Base-by-base conservation (phyloP, 2,888 invertebrate species). In the Kryphioiulus occultus region DNA sequence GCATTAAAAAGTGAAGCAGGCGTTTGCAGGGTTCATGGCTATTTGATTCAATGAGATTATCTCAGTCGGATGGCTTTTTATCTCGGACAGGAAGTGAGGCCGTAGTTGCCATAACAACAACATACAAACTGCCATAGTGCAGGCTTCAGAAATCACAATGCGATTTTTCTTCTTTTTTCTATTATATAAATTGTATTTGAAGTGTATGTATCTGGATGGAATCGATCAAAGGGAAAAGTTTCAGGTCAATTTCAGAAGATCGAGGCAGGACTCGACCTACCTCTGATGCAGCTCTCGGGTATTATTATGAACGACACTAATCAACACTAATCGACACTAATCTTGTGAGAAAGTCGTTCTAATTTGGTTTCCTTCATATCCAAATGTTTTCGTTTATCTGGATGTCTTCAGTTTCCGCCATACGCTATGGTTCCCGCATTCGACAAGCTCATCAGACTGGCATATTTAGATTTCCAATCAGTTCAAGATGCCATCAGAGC, bases 1-100 rank as follows among this genome's bases (percentile, higher is more conserved):
- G 68, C 68, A 68, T 68, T 68, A 68, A 68, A 68, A 68, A 68
- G 68, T 68, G 68, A 68, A 68, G 68, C 68, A 68, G 68, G 68
- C 68, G 68, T 68, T 68, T 68, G 68, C 68, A 68, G 26, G 26
- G 68, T 68, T 68, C 68, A 68, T 68, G 68, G 68, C 68, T 68
- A 68, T 68, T 68, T 68, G 68, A 68, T 68, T 68, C 68, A 68
- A 68, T 68, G 68, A 68, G 68, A 68, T 68, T 68, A 68, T 68
- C 68, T 68, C 68, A 68, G 68, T 68, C 68, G 68, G 68, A 68
- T 68, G 68, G 68, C 68, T 68, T 68, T 68, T 68, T 68, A 68
- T 68, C 68, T 68, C 19, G 68, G 68, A 68, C 68, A 68, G 68
- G 68, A 68, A 68, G 68, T 68, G 26, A 68, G 68, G 68, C 22